Base-by-base conservation (phyloP, 1,140 invertebrate species). In the Hylyphantes graminicola region DNA sequence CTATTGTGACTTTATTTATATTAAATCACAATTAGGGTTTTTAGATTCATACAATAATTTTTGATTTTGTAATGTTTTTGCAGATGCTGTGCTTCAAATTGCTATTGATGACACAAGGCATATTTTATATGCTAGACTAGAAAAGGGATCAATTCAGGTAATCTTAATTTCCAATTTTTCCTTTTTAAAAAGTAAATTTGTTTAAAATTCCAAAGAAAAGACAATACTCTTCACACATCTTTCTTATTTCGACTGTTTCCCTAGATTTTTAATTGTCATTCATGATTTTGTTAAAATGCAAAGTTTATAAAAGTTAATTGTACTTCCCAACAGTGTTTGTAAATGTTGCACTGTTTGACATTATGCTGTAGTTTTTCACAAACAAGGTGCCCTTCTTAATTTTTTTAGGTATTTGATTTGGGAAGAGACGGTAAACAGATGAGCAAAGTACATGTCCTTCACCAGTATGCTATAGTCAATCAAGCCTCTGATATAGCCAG, bases 71-170 rank as follows among this genome's bases (percentile, higher is more conserved):
- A 61, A 55, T 54, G 68, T 72, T 68, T 72, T 87, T 79, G 51
- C 86, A 91, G 97, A 99, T 92, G 92, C 96, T 0, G 93, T 99
- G 85, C 91, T 93, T 65, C 96, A 98, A 90, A 96, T 99, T 87
- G 93, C 93, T 81, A 92, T 98, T 21, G 98, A 99, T 89, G 94
- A 98, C 88, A 93, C 93, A 51, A 92, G 98, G 76, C 93, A 97
- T 88, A 94, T 99, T 88, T 89, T 99, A 9, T 99, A 97, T 88
- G 94, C 96, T 48, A 90, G 98, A 7, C 95, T 95, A 82, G 90
- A 92, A 86, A 91, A 91, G 84, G 91, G 92, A n/a, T 91, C 89
- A 10, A 90, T 93, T 87, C 89, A 91, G 87, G 91, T 91, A 86
- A 85, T 86, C 15, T 50, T 84, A 72, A 94, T 95, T 79, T 81